These are phyloP conservation scores for Anableps anableps DNA, from an alignment of 2,797 vertebrate species.

Conservation along the genomic window DNA sequence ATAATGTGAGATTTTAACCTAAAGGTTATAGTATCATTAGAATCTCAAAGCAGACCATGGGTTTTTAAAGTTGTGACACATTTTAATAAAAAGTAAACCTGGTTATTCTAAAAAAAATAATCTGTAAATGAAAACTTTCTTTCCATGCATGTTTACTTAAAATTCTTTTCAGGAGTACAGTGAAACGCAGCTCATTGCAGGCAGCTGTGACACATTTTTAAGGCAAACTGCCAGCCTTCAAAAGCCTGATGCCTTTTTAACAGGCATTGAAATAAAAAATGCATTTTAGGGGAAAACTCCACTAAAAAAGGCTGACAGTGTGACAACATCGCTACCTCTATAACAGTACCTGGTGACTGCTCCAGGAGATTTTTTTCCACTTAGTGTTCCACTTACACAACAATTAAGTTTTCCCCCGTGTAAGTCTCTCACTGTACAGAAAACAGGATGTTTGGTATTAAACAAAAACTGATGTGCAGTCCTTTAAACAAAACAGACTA, in stretches of 20 bases:
- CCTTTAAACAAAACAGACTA: background rate
- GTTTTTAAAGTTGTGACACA: background rate
- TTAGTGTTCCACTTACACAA: background rate
- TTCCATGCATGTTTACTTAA: background rate
- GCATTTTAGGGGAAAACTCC: background rate
- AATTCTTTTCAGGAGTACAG: background rate
- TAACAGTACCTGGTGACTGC: background rate
- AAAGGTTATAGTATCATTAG: background rate
- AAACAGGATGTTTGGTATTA: background rate
- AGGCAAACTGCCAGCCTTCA: constrained; percentile 1
- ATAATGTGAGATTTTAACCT: background rate
- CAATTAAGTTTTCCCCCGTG: background rate
- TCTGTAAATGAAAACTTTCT: background rate
- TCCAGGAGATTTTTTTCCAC: background rate
- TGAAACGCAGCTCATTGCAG: background rate
- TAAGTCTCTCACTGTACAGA: background rate
- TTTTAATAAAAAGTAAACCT: background rate
- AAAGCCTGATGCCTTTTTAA: background rate
- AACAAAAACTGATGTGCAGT: background rate
- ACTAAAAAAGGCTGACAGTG: background rate
- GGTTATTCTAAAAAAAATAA: background rate
- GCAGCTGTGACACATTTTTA: background rate
- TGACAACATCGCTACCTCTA: background rate
- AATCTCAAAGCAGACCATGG: background rate
- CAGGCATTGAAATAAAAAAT: background rate